Evolutionary conservation across 2,797 vertebrate genomes (phyloP).

Genomic region (Acestrorhynchus altus): DNA sequence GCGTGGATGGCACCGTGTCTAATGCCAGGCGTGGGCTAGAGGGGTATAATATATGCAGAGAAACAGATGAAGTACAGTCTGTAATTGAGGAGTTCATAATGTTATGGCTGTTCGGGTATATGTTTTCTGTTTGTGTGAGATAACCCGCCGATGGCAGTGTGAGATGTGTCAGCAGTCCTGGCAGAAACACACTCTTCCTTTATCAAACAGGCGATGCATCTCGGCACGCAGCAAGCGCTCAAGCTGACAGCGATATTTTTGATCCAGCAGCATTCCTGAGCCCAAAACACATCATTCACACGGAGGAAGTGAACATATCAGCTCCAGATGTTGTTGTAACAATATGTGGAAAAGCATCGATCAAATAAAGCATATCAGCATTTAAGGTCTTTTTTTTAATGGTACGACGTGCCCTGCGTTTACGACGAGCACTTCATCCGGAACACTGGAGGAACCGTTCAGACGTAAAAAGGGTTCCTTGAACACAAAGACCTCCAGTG

Average conservation of each 20-base stretch:
- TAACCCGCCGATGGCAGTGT: conserved; percentile 27
- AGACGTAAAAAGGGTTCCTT: neutral
- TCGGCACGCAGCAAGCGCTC: conserved; percentile 30
- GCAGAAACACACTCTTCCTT: conserved; percentile 36
- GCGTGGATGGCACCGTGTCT: too few species aligned
- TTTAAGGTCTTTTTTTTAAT: conserved; percentile 15
- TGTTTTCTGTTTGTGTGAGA: conserved; percentile 8
- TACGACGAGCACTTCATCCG: neutral
- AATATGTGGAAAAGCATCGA: conserved; percentile 75
- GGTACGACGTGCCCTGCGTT: neutral
- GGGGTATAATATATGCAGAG: too few species aligned
- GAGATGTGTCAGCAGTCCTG: conserved; percentile 31
- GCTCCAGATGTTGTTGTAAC: conserved; percentile 62
- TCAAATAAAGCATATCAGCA: conserved; percentile 23
- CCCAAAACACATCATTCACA: conserved; percentile 29
- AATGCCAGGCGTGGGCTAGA: too few species aligned
- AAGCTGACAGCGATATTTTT: conserved; percentile 23
- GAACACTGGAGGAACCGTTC: neutral
- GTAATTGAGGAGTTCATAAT: too few species aligned
- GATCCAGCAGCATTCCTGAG: conserved; percentile 32
- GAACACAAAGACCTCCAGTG: neutral
- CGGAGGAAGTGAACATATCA: conserved; percentile 47
- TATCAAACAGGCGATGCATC: conserved; percentile 21
- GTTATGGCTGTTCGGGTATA: too few species aligned
- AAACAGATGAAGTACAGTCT: too few species aligned